Percentiles rank a stretch among this genome's conserved stretches.
phyloP scores from a whole-genome alignment of 2,113 vertebrate species.

The Muntiacus reevesi region DNA sequence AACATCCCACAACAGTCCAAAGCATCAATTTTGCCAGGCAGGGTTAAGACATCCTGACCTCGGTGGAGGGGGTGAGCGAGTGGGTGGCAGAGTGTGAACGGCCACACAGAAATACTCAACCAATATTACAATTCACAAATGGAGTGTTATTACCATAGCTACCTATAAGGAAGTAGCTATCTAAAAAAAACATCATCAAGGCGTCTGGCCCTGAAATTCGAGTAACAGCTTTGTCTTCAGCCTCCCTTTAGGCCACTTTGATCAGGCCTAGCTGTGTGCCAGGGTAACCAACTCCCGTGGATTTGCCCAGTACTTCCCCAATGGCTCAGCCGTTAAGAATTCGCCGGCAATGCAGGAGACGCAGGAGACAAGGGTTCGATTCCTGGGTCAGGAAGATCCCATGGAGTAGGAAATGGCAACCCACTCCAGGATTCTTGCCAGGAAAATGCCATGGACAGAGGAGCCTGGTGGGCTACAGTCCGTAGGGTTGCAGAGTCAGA shows the following conservation, averaged over 20 bases:
- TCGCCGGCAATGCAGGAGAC: neutral
- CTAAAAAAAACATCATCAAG: neutral
- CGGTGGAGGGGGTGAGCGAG: neutral
- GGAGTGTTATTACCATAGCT: neutral
- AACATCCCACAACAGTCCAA: neutral
- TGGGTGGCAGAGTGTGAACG: rapidly evolving
- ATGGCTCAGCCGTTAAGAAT: neutral
- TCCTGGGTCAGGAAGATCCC: neutral
- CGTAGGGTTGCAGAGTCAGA: neutral
- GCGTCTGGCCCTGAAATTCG: neutral
- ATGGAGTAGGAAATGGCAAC: neutral
- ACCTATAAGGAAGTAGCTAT: neutral
- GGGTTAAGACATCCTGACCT: neutral
- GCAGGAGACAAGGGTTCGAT: neutral
- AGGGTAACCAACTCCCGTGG: too few species aligned
- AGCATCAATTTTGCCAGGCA: neutral
- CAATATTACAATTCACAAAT: neutral
- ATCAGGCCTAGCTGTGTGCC: neutral
- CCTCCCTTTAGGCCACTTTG: neutral
- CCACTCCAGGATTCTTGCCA: neutral
- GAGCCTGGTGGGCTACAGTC: neutral
- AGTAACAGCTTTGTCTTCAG: neutral
- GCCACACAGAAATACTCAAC: neutral
- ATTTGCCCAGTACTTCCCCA: neutral
- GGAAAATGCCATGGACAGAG: neutral